Conservation (phyloP, 1,140 invertebrate genomes). For the Psix sp. region DNA sequence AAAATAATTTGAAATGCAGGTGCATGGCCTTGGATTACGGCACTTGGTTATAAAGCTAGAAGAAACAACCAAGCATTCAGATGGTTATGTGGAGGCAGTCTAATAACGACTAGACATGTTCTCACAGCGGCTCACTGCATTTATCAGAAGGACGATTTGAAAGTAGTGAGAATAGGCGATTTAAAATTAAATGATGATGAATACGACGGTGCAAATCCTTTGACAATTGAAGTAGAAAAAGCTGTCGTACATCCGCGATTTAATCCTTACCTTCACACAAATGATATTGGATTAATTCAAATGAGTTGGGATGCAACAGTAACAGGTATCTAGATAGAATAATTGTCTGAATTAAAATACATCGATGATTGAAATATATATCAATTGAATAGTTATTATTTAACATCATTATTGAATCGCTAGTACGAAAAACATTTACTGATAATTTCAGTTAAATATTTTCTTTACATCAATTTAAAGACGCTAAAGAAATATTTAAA, state of each 20-base stretch:
- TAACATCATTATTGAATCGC: no score
- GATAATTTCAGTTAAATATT: no score
- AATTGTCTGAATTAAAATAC: no score
- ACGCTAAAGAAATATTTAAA: no score
- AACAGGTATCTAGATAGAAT: no score
- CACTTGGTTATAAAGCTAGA: constrained; percentile 82
- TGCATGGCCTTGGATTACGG: constrained; percentile 85
- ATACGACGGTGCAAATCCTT: constrained; percentile 80
- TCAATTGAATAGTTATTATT: no score
- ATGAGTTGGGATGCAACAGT: constrained; percentile 79
- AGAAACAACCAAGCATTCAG: constrained; percentile 68
- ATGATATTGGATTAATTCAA: constrained; percentile 87
- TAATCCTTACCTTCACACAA: constrained; percentile 79
- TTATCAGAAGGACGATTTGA: constrained; percentile 78
- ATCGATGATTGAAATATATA: background rate
- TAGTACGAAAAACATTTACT: no score
- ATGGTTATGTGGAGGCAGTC: constrained; percentile 87
- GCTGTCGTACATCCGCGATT: constrained; percentile 83
- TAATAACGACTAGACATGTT: constrained; percentile 85
- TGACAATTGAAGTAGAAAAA: constrained; percentile 80
- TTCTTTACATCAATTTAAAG: no score
- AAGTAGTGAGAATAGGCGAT: constrained; percentile 84
- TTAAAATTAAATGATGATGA: constrained; percentile 79
- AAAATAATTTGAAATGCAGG: constrained; percentile 70
- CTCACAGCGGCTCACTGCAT: constrained; percentile 92